Evolutionary conservation across 2,797 vertebrate species (phyloP).

Genomic region (Pangasius mekongensis): DNA sequence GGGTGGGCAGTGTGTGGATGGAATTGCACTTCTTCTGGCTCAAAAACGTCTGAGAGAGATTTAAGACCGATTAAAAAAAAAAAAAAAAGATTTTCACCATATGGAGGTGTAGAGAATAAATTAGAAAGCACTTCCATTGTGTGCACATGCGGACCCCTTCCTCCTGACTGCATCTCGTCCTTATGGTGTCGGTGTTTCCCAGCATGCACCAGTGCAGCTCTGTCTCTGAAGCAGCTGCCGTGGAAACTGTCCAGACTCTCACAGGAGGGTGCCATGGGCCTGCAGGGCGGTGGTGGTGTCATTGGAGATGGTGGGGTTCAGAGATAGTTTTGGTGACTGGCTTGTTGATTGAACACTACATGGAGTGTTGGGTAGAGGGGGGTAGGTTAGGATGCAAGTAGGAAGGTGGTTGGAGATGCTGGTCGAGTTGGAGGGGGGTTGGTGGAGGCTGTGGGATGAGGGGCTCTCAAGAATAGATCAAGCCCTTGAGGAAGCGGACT

Average conservation of each 20-base stretch:
- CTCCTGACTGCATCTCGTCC: slow-evolving; percentile 39
- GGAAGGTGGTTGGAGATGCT: slow-evolving; percentile 63
- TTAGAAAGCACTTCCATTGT: slow-evolving; percentile 50
- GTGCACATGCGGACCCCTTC: slow-evolving; percentile 36
- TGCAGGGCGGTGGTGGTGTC: slow-evolving; percentile 15
- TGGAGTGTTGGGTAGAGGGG: slow-evolving; percentile 59
- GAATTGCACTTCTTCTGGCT: slow-evolving; percentile 77
- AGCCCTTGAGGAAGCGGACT: slow-evolving; percentile 97
- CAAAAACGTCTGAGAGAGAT: slow-evolving; percentile 48
- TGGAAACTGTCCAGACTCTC: slow-evolving; percentile 58
- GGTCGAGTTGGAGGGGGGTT: slow-evolving; percentile 57
- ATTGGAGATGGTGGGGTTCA: slow-evolving; percentile 51
- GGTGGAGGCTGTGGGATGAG: slow-evolving; percentile 66
- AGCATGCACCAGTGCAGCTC: slow-evolving; percentile 54
- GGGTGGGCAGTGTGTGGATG: slow-evolving; percentile 67
- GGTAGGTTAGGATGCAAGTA: slow-evolving; percentile 62
- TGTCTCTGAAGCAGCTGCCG: slow-evolving; percentile 64
- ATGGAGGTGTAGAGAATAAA: slow-evolving; percentile 47
- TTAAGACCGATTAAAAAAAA: slow-evolving; percentile 31
- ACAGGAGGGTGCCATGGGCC: slow-evolving; percentile 43
- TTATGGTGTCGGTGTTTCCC: slow-evolving; percentile 50
- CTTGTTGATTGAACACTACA: slow-evolving; percentile 28
- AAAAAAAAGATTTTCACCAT: slow-evolving; percentile 14
- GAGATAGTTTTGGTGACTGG: slow-evolving; percentile 54
- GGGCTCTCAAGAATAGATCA: slow-evolving; percentile 96